These are phyloP conservation scores for Mormyrus iriodes DNA, from an alignment of 2,113 vertebrate species.

Conservation along the genomic window DNA sequence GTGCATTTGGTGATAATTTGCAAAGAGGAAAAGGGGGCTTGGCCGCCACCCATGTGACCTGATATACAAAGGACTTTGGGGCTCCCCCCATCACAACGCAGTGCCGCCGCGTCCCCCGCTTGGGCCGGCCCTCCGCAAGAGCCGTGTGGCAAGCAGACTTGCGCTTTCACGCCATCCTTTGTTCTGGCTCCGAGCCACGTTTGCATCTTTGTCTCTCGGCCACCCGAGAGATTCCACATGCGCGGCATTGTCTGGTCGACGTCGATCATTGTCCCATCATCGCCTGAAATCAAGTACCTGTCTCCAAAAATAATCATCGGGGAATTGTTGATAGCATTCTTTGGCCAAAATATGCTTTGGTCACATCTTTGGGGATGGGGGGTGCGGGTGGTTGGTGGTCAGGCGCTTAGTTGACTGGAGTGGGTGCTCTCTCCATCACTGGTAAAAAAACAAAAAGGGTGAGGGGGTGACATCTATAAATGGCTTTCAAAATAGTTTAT, in stretches of 20 bases:
- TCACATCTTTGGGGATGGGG: background rate
- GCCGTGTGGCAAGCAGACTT: background rate
- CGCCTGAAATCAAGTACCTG: background rate
- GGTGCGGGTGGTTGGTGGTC: background rate
- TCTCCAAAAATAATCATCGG: background rate
- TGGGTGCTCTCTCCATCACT: background rate
- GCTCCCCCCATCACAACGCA: background rate
- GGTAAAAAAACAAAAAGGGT: background rate
- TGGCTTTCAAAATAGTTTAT: conserved; percentile 17
- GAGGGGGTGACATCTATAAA: background rate
- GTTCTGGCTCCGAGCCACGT: conserved; percentile 9
- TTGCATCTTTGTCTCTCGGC: background rate
- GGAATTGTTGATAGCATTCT: background rate
- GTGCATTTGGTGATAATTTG: background rate
- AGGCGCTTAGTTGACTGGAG: background rate
- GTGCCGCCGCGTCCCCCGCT: background rate
- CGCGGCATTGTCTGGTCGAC: background rate
- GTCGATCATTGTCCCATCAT: background rate
- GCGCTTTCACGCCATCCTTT: conserved; percentile 1
- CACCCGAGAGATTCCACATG: background rate
- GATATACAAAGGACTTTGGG: background rate
- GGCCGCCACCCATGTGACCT: conserved; percentile 12
- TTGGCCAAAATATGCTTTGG: background rate
- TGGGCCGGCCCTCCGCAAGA: background rate
- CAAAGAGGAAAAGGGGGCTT: background rate